Evolutionary conservation across 2,113 vertebrate genomes (phyloP).

Genomic region (Pollimyrus isidori): DNA sequence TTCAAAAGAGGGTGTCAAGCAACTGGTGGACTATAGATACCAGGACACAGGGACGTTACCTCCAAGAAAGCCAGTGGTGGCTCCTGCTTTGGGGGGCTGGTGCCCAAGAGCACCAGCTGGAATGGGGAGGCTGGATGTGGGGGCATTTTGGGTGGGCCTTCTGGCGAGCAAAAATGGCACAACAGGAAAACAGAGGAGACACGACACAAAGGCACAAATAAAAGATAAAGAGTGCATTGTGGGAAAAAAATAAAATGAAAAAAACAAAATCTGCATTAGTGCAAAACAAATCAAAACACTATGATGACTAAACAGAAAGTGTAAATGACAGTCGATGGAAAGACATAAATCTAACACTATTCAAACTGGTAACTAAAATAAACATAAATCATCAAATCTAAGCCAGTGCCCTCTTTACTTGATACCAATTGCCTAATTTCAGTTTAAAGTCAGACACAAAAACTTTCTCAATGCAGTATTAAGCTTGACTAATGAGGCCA

Average conservation of each 20-base stretch:
- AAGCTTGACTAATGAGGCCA: neutral
- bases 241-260: neutral
- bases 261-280: neutral
- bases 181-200: constrained; percentile 18
- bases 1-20: neutral
- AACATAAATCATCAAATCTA: neutral
- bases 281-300: neutral
- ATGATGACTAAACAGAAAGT: neutral
- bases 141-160: constrained; percentile 30
- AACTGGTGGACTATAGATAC: neutral
- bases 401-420: neutral
- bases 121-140: constrained; percentile 5
- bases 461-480: neutral
- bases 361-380: neutral
- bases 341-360: neutral
- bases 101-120: constrained; percentile 19
- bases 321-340: neutral
- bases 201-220: constrained; percentile 21
- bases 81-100: neutral
- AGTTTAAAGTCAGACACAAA: neutral
- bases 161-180: constrained; percentile 32
- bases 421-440: neutral
- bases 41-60: constrained; percentile 14
- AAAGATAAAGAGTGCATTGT: neutral
- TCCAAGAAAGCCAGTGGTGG: constrained; percentile 32